A percentile compares a stretch with the other conserved stretches of the same genome.
phyloP scores from a whole-genome alignment of 92 coral and sea anemone species.

The Zoanthus solanderi region DNA sequence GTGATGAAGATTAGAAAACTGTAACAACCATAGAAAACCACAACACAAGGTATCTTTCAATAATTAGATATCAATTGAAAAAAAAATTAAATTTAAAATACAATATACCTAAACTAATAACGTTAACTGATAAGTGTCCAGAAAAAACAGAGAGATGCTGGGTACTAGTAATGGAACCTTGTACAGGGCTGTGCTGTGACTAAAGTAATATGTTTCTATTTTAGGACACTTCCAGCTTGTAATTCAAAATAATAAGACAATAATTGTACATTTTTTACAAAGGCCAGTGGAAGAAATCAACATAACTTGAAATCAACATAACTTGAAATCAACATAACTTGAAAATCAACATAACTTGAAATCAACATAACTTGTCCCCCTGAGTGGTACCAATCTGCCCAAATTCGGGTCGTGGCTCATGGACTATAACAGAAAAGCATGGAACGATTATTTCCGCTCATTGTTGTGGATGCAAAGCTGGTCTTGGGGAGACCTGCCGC shows the following conservation, averaged over 20 bases:
- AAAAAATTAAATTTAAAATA: neutral
- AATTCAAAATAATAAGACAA: neutral
- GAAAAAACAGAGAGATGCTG: no score
- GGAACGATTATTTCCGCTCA: no score
- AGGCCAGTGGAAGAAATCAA: neutral
- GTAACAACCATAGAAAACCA: neutral
- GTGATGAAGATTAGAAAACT: slow-evolving; percentile 12
- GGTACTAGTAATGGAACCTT: neutral
- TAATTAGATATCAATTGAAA: neutral
- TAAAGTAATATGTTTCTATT: neutral
- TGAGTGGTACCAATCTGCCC: no score
- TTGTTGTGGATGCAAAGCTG: slow-evolving; percentile 26
- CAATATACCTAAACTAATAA: neutral
- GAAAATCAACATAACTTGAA: neutral
- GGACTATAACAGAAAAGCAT: no score
- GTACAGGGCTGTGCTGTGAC: no score
- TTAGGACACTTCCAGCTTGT: slow-evolving; percentile 2
- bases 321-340: neutral
- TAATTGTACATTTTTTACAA: slow-evolving; percentile 4
- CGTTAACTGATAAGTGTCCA: neutral
- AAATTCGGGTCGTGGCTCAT: neutral
- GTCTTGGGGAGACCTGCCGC: slow-evolving; percentile 28
- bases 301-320: slow-evolving; percentile 4
- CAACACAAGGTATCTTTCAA: neutral
- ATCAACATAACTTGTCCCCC: neutral